Evolutionary conservation across 2,888 invertebrate genomes (phyloP), one percentile per base, ranked within the genome.

Genomic region (Phrixothrix hirtus): DNA sequence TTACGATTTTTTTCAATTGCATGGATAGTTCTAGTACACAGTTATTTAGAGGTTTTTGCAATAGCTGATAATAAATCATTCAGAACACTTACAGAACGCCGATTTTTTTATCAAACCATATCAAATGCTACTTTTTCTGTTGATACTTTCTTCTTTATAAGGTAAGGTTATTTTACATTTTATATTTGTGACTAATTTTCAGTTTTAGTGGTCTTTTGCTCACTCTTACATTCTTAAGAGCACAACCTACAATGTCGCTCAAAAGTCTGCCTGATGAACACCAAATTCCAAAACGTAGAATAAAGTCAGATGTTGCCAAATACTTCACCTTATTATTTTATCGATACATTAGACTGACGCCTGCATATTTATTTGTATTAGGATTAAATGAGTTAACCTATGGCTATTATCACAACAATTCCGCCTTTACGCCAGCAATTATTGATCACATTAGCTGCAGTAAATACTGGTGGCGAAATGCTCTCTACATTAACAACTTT

Each of bases 121-220:
- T 88, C 89, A 50, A 92, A 92, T 73, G 92, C 90, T 1, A 88
- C 89, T 3, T 90, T 88, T 71, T 89, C 91, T 36, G 92, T 92
- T 31, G 92, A 92, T 68, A 89, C 89, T 2, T 92, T 92, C 77
- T 92, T 91, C 77, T 90, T 89, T 65, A 89, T 92, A 60, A 89
- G 90, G 87, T 90, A 64, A 58, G 30, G 21, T 21, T 21, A 21
- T 5, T 21, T 21, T 3, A 21, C 11, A 37, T 21, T 26, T 37
- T 17, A 17, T 10, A 29, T 29, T 3, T 10, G 3, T 29, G 10
- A 29, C 9, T 29, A 4, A 29, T 29, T 31, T 55, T 58, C 55
- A 53, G 58, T 80, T 80, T 61, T 77, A 87, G 86, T 61, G 86
- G 89, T 2, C 78, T 89, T 32, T 78, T 90, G 53, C 85, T 89